phyloP scores from a whole-genome alignment of 2,113 vertebrate genomes.

The Gambusia affinis region DNA sequence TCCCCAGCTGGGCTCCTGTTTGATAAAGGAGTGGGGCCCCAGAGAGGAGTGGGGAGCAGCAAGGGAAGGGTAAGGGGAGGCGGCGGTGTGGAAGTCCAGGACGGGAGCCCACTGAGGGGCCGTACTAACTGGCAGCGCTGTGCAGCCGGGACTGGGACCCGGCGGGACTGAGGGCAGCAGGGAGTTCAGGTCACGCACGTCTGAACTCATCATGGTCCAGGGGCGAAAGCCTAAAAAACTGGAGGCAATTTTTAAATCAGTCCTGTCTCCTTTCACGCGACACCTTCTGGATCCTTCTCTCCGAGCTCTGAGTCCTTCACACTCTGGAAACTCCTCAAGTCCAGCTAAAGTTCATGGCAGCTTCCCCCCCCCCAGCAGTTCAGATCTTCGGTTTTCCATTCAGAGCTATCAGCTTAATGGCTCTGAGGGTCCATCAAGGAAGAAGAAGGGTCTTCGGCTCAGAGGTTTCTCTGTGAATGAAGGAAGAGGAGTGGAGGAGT shows the following conservation, averaged over 20 bases:
- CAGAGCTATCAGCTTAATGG: neutral
- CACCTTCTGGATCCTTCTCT: conserved; percentile 21
- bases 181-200: conserved; percentile 92
- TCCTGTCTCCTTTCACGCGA: neutral
- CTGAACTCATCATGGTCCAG: conserved; percentile 86
- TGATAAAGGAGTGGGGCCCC: conserved; percentile 94
- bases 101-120: conserved; percentile 94
- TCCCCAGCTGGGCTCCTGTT: conserved; percentile 97
- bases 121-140: conserved; percentile 88
- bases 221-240: conserved; percentile 11
- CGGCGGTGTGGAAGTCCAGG: conserved; percentile 92
- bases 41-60: conserved; percentile 86
- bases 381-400: conserved; percentile 14
- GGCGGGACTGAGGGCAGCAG: conserved; percentile 86
- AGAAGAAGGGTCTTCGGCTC: conserved; percentile 44
- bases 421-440: conserved; percentile 50
- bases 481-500: conserved; percentile 59
- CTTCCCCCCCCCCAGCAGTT: conserved; percentile 10
- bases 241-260: conserved; percentile 34
- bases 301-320: conserved; percentile 1
- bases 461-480: conserved; percentile 67
- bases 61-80: conserved; percentile 87
- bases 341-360: conserved; percentile 60
- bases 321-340: conserved; percentile 49
- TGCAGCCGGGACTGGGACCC: conserved; percentile 85